Evolutionary conservation across 2,888 invertebrate species (phyloP), one percentile per base, ranked within the genome.

Genomic region (Apotomis capreana): DNA sequence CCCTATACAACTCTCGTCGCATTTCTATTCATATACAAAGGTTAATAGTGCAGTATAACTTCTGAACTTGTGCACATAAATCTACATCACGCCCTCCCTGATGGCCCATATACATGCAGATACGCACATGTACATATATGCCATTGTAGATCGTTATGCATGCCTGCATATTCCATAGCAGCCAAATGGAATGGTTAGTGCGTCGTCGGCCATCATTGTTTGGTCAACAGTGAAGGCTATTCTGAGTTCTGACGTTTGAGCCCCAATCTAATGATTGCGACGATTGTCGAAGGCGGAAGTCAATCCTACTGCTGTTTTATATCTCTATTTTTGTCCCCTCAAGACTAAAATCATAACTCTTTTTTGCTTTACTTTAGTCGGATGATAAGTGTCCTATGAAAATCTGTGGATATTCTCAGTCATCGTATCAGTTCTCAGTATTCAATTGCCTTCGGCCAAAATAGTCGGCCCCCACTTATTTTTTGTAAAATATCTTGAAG

Each of bases 141-240:
- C 64, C 64, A 55, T 64, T 64, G 64, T 55, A 44, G 12, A 52
- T 54, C 40, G 64, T 64, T 64, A 55, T 64, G 64, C 65, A 57
- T 65, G 64, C 64, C 55, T 65, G 65, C 55, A 65, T 65, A 65
- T 65, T 65, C 65, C 55, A 65, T 64, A 64, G 54, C 44, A 57
- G 58, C 58, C 36, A 40, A 15, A 54, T 64, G 54, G 46, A 57
- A 65, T 57, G 44, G 46, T 57, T 57, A 57, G 65, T 57, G 55
- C 55, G 57, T 58, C 15, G 40, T 44, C 36, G 15, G 54, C 44
- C 26, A 65, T 65, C 57, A 65, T 65, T 57, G 65, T 65, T 61
- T 9, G n/a, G 64, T 10, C 6, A 37, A 10, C 12, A 64, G 40
- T 54, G n/a, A 26, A 44, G 52, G 6, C 54, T 64, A 40, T 13